Conservation (phyloP, 2,888 invertebrate genomes). For the Drosophila vallismaia region DNA sequence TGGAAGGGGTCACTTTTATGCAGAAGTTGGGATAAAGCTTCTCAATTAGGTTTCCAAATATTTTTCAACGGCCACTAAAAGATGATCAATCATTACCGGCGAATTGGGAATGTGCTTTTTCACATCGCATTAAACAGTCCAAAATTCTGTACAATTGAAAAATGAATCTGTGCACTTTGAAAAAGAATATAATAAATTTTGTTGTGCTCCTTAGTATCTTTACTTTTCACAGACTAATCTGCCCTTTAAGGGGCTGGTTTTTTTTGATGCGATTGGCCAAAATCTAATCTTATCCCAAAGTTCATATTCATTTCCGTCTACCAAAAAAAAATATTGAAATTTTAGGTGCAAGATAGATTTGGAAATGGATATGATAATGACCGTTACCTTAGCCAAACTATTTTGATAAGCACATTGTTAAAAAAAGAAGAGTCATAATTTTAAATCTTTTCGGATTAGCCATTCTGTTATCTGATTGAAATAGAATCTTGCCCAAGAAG, state of each 20-base stretch:
- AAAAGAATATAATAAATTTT: no score
- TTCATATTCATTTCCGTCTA: not conserved
- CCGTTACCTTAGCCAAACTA: not conserved
- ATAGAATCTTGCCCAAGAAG: no score
- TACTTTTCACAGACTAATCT: not conserved
- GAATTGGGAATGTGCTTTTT: no score
- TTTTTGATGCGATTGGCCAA: not conserved
- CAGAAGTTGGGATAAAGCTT: no score
- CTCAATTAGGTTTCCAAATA: no score
- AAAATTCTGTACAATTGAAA: no score
- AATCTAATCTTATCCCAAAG: slow-evolving; percentile 1
- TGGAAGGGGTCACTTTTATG: no score
- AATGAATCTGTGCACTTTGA: no score
- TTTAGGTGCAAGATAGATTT: slow-evolving; percentile 5
- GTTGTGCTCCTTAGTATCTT: not conserved
- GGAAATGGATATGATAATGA: not conserved
- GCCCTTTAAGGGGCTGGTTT: not conserved
- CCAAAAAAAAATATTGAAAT: not conserved
- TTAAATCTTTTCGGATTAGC: not conserved
- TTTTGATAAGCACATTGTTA: not conserved
- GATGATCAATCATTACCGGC: no score
- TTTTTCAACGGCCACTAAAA: no score
- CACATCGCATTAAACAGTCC: no score
- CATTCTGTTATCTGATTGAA: not conserved
- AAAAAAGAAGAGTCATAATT: not conserved